phyloP scores from a whole-genome alignment of 2,797 vertebrate species.

The Pseudocheirus occidentalis region DNA sequence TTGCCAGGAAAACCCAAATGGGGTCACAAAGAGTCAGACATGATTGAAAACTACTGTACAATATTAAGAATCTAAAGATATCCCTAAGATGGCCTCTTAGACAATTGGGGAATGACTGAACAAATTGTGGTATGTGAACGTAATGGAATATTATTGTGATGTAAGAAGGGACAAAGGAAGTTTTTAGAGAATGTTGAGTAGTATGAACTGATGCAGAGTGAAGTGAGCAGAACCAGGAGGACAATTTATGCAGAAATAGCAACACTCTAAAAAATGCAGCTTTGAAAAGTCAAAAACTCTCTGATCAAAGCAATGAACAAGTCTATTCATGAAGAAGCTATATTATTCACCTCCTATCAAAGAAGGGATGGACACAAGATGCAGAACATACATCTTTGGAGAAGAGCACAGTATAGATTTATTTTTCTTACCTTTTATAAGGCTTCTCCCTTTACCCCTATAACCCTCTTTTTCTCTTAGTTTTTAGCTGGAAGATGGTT shows the following conservation, averaged over 20 bases:
- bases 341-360: neutral
- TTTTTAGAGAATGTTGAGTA: neutral
- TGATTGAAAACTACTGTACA: neutral
- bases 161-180: neutral
- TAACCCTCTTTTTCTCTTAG: neutral
- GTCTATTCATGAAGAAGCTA: neutral
- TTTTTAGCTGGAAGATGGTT: neutral
- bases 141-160: neutral
- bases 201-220: neutral
- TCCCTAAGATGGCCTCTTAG: neutral
- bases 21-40: neutral
- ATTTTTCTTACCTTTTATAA: neutral
- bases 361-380: neutral
- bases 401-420: neutral
- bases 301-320: neutral
- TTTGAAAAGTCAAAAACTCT: neutral
- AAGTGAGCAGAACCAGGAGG: neutral
- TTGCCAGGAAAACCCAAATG: neutral
- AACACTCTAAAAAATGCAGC: neutral
- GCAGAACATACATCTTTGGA: neutral
- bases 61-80: neutral
- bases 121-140: neutral
- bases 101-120: neutral
- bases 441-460: neutral
- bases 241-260: neutral